Evolutionary conservation across 2,113 vertebrate species (phyloP), one percentile per base, ranked within the genome.

Genomic region (Sylvia atricapilla): DNA sequence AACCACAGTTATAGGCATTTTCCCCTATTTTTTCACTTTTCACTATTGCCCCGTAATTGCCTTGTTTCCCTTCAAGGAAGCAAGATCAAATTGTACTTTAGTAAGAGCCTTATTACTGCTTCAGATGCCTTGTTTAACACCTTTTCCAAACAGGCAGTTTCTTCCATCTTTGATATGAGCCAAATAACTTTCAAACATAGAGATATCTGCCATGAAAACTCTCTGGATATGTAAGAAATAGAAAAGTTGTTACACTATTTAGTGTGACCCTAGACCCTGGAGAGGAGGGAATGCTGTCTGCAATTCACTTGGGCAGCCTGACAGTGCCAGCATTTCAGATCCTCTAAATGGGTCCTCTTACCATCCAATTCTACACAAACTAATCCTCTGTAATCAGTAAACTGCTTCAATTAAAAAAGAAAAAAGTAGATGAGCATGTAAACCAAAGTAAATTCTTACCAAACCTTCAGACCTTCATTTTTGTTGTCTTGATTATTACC

Each of bases 391-490:
- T 27, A 70, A 46, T 0, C 0, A 4, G 19, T 3, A 1, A 11
- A 18, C 43, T 55, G 16, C 22, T 85, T 58, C 60, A 63, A 35
- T 7, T 22, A 30, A 30, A 43, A 47, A 20, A 41, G 3, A 37
- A 50, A 33, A 25, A 79, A 66, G 9, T 37, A 62, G 63, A 53
- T 31, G 12, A 28, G 20, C 6, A 73, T 2, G 7, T 58, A 82
- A 79, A 47, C 2, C 23, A 39, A 49, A 74, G 11, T 8, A 25
- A 78, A 77, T 90, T 95, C 97, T 97, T 97, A 98, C 89, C 11
- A 77, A 33, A 43, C 7, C 37, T 37, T 37, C 37, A 11, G 11
- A 23, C 50, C 46, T 90, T 93, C 22, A 58, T 69, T 82, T 87
- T 55, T 73, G 70, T 85, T 80, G 16, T 66, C 70, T 96, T 93